A percentile compares a stretch with the other conserved stretches of the same genome.
Conservation (phyloP, 2,797 vertebrate species). For the Enteromius fasciolatus region DNA sequence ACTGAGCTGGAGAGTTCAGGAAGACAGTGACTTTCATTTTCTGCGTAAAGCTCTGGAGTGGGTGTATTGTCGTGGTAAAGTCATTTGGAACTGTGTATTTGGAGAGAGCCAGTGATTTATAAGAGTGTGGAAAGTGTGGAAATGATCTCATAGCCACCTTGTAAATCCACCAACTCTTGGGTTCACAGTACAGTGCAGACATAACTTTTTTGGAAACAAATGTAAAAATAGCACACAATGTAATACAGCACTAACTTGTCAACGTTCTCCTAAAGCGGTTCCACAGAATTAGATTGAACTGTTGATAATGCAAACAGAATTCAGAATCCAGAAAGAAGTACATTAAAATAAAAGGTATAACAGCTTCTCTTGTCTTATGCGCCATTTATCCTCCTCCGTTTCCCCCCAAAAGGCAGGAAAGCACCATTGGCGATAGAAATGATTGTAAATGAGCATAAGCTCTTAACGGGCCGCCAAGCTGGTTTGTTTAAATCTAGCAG, state of each 20-base stretch:
- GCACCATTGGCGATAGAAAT: no score
- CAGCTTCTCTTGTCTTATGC: no score
- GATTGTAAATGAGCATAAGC: no score
- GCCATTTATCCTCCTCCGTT: no score
- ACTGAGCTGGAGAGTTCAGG: slow-evolving; percentile 23
- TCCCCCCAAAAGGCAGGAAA: no score
- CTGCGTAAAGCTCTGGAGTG: slow-evolving; percentile 23
- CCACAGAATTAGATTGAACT: slow-evolving; percentile 30
- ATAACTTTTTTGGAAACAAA: slow-evolving; percentile 59
- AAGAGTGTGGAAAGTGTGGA: slow-evolving; percentile 63
- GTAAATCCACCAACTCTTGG: slow-evolving; percentile 69
- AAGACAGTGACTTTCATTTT: slow-evolving; percentile 44
- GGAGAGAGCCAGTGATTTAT: slow-evolving; percentile 69
- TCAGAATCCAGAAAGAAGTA: no score
- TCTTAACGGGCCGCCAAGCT: no score
- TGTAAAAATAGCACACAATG: slow-evolving; percentile 66
- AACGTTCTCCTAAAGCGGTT: slow-evolving; percentile 1
- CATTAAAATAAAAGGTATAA: no score
- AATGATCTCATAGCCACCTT: slow-evolving; percentile 70
- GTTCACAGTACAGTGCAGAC: slow-evolving; percentile 57
- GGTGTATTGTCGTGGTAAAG: slow-evolving; percentile 65
- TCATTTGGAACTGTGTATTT: slow-evolving; percentile 63
- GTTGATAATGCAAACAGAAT: slow-evolving; percentile 13
- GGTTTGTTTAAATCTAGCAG: no score
- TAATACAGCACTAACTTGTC: slow-evolving; percentile 46